A percentile compares a stretch with the other conserved stretches of the same genome.
Evolutionary conservation across 2,797 vertebrate genomes (phyloP).

Genomic region (Pempheris klunzingeri): DNA sequence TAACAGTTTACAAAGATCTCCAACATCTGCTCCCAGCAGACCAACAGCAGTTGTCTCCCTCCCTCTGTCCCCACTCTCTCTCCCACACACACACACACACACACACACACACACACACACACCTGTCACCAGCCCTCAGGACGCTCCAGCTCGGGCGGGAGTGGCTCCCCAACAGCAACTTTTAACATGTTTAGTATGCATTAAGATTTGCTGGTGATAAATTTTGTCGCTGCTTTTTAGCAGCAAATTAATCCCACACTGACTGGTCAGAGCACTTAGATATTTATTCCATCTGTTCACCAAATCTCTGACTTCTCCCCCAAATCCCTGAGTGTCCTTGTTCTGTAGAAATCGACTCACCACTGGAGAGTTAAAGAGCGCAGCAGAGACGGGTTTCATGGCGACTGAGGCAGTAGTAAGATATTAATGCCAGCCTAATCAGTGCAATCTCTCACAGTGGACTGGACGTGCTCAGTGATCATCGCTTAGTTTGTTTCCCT

Average conservation of each 20-base stretch:
- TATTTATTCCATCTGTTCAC: constrained; percentile 37
- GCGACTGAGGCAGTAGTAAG: constrained; percentile 1
- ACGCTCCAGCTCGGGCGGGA: constrained; percentile 17
- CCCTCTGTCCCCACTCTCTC: constrained; percentile 70
- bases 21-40: constrained; percentile 86
- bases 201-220: constrained; percentile 32
- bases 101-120: constrained; percentile 40
- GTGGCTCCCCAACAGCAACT: constrained; percentile 42
- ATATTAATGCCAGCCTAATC: background rate
- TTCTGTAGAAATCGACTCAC: background rate
- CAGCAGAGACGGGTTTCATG: background rate
- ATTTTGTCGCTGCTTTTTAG: constrained; percentile 15
- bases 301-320: background rate
- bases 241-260: constrained; percentile 37
- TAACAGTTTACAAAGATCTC: constrained; percentile 85
- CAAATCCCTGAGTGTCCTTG: background rate
- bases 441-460: background rate
- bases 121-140: constrained; percentile 78
- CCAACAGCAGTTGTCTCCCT: constrained; percentile 80
- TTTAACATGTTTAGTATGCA: constrained; percentile 35
- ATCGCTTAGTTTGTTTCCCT: background rate
- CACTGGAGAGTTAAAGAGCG: background rate
- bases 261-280: background rate
- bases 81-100: background rate
- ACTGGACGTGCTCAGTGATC: background rate